Percentiles rank a stretch among this genome's conserved stretches.
These are phyloP conservation scores for Dioctria linearis DNA, from an alignment of 2,888 invertebrate species.

Conservation along the genomic window DNA sequence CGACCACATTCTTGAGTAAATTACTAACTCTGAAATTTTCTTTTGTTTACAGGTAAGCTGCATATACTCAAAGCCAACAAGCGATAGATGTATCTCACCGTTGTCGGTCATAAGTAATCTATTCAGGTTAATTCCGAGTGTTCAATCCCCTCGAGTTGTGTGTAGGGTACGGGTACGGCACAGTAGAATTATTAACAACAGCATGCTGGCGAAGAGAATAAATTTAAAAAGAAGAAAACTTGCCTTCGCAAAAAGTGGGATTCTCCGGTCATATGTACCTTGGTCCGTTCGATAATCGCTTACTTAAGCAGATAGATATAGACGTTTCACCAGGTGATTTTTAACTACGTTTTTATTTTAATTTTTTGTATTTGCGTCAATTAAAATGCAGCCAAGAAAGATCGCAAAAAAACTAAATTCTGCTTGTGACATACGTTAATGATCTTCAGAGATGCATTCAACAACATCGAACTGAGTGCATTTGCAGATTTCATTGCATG, in stretches of 20 bases:
- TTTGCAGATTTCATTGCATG: not conserved
- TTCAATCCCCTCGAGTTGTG: not conserved
- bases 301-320: not conserved
- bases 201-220: not conserved
- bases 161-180: constrained; percentile 18
- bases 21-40: not conserved
- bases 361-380: not conserved
- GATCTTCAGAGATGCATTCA: not conserved
- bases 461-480: not conserved
- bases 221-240: constrained; percentile 11
- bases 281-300: constrained; percentile 6
- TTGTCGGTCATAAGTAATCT: too few relatives aligned
- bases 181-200: constrained; percentile 12
- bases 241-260: not conserved
- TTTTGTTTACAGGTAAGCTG: constrained; percentile 28
- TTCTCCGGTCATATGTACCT: constrained; percentile 8
- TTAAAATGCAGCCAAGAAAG: not conserved
- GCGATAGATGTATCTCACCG: not conserved
- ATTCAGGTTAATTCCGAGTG: constrained; percentile 5
- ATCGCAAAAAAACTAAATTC: constrained; percentile 1
- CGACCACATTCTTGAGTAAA: too few relatives aligned
- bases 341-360: not conserved
- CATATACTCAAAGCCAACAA: not conserved
- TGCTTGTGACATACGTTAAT: constrained; percentile 17
- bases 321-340: not conserved